Conservation (phyloP, 2,888 invertebrate species). For the Operophtera brumata region DNA sequence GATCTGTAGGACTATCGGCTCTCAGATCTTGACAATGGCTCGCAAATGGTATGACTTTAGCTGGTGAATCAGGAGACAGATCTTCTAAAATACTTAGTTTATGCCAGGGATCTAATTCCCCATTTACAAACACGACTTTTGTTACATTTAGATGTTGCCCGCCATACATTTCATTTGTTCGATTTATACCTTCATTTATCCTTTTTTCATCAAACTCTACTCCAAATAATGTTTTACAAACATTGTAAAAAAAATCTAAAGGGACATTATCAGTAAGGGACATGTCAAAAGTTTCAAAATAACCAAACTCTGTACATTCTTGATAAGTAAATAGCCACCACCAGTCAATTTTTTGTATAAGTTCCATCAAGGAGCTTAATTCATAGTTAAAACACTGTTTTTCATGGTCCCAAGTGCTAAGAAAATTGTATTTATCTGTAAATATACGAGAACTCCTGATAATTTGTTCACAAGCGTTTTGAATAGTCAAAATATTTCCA, state of each 20-base stretch:
- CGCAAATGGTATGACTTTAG: constrained; percentile 53
- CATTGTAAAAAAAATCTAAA: constrained; percentile 59
- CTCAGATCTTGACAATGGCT: constrained; percentile 65
- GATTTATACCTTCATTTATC: constrained; percentile 57
- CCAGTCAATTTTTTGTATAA: constrained; percentile 41
- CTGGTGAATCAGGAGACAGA: constrained; percentile 60
- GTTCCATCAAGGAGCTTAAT: constrained; percentile 53
- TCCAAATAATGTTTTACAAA: constrained; percentile 70
- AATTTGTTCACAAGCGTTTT: constrained; percentile 47
- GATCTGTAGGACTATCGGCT: constrained; percentile 48
- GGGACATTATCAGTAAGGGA: constrained; percentile 79
- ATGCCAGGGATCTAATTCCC: constrained; percentile 82
- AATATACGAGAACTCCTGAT: constrained; percentile 30
- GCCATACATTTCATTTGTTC: constrained; percentile 75
- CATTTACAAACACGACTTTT: constrained; percentile 81
- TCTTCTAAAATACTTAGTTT: constrained; percentile 73
- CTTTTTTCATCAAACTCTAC: constrained; percentile 53
- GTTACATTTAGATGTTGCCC: constrained; percentile 69
- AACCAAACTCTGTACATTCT: constrained; percentile 89
- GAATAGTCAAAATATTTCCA: constrained; percentile 49
- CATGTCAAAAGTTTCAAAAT: constrained; percentile 83
- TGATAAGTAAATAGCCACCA: constrained; percentile 83
- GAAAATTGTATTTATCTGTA: constrained; percentile 37
- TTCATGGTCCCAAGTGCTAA: constrained; percentile 41
- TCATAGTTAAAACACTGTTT: constrained; percentile 52